These are phyloP conservation scores for Sclerurus mexicanus DNA, from an alignment of 2,113 vertebrate species.

Conservation along the genomic window DNA sequence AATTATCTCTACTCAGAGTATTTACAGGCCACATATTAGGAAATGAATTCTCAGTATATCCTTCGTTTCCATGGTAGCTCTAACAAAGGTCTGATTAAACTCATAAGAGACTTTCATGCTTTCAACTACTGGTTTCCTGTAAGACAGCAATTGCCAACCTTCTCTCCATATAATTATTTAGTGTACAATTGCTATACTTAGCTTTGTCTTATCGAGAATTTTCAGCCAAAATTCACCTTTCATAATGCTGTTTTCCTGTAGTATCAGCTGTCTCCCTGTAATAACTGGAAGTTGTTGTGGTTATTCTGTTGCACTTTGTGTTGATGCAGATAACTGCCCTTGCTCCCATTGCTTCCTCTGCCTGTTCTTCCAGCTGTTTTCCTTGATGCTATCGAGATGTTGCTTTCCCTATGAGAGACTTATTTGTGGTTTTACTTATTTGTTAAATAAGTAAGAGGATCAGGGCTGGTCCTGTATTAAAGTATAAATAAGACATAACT, in stretches of 20 bases:
- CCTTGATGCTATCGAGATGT: not conserved
- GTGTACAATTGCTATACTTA: not conserved
- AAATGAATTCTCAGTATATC: conserved; percentile 40
- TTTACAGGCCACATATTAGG: conserved; percentile 29
- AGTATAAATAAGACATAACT: conserved; percentile 1
- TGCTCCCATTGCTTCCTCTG: not conserved
- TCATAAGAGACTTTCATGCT: conserved; percentile 11
- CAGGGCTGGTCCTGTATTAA: not conserved
- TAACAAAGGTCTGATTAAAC: conserved; percentile 34
- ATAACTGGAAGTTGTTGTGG: not conserved
- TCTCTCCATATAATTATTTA: conserved; percentile 16
- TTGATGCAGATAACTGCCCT: not conserved
- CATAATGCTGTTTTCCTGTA: not conserved
- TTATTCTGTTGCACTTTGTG: not conserved
- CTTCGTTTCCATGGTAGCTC: conserved; percentile 51
- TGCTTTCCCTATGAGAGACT: not conserved
- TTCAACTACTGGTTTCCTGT: conserved; percentile 24
- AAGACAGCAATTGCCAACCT: conserved; percentile 15
- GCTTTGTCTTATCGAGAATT: not conserved
- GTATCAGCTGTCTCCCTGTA: not conserved
- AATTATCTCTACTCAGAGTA: conserved; percentile 49
- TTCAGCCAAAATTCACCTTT: conserved; percentile 1
- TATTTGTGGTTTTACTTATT: not conserved
- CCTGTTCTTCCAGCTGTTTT: not conserved
- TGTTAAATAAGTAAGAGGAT: not conserved